Conservation (phyloP, 2,113 vertebrate genomes). For the Sphaerodactylus townsendi region DNA sequence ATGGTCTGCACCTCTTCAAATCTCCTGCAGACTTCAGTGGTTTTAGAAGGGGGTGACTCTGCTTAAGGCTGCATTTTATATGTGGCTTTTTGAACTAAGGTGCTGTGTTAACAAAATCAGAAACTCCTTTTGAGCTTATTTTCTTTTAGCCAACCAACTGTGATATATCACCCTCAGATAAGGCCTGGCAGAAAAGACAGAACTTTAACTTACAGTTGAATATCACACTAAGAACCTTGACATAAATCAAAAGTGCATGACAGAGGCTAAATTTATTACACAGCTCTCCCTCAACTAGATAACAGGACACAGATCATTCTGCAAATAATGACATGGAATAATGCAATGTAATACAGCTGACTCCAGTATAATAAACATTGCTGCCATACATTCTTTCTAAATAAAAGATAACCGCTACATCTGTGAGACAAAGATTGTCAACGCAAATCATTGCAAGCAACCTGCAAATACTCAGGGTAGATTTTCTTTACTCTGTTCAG, state of each 20-base stretch:
- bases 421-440: neutral
- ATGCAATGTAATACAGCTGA: neutral
- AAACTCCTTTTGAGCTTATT: neutral
- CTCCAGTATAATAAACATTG: fast-evolving
- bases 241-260: neutral
- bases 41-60: no score
- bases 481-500: neutral
- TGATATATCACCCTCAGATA: slow-evolving; percentile 7
- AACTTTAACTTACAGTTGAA: neutral
- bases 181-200: neutral
- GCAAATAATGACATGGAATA: slow-evolving; percentile 25
- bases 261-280: slow-evolving; percentile 10
- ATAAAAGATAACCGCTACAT: neutral
- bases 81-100: neutral
- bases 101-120: neutral
- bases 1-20: no score
- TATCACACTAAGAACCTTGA: slow-evolving; percentile 12
- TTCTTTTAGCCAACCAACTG: neutral
- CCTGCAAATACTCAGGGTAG: neutral
- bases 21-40: no score
- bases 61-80: no score
- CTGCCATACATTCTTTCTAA: slow-evolving; percentile 20
- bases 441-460: neutral
- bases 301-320: neutral
- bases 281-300: neutral